These are phyloP conservation scores for Bergia puertoricense DNA, from an alignment of 92 coral and sea anemone species.

Conservation along the genomic window DNA sequence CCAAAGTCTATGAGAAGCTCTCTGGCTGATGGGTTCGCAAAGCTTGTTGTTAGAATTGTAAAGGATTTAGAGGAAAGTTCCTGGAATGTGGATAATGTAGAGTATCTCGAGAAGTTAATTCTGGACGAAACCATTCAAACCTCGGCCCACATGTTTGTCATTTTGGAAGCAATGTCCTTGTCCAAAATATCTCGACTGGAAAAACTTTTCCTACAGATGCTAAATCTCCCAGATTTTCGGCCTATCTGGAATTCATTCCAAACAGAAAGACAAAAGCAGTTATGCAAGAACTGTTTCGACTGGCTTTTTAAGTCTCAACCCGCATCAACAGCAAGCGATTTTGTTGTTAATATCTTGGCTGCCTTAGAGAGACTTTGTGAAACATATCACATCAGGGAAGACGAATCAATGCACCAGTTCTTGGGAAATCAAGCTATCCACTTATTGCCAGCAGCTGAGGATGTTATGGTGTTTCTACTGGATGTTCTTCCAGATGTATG, in stretches of 20 bases:
- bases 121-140: neutral
- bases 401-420: conserved; percentile 1
- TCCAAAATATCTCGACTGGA: neutral
- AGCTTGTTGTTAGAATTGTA: neutral
- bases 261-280: neutral
- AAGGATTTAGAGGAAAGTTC: neutral
- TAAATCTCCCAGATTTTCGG: neutral
- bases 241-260: neutral
- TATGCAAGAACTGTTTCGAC: neutral
- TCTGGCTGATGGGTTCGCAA: neutral
- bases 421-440: neutral
- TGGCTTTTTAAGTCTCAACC: neutral
- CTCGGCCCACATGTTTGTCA: neutral
- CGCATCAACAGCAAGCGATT: neutral
- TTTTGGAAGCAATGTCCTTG: neutral
- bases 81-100: neutral
- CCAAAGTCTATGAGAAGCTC: neutral
- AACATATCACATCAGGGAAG: neutral
- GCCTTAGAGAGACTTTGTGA: conserved; percentile 15
- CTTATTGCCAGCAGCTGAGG: neutral
- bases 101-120: neutral
- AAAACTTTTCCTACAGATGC: neutral
- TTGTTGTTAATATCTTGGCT: neutral
- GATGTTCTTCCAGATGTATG: conserved; percentile 7
- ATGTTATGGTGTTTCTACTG: neutral